Evolutionary conservation across 2,113 vertebrate species (phyloP).

Genomic region (Pterocles gutturalis): DNA sequence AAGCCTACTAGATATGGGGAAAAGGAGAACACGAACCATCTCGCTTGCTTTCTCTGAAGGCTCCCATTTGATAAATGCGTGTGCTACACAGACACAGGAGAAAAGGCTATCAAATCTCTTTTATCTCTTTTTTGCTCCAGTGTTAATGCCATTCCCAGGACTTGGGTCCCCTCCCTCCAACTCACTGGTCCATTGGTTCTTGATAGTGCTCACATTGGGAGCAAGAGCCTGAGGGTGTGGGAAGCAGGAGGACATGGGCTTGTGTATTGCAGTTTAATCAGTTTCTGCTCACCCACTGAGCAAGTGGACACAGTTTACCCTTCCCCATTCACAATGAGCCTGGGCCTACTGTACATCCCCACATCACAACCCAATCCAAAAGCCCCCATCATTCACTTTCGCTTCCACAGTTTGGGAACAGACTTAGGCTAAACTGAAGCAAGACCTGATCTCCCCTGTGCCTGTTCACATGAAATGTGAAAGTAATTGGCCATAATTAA

Average conservation of each 20-base stretch:
- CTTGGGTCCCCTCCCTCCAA: no score
- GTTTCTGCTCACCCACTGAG: not conserved
- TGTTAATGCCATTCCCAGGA: not conserved
- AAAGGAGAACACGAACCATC: not conserved
- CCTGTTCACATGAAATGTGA: not conserved
- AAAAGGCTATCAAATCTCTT: not conserved
- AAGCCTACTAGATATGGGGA: not conserved
- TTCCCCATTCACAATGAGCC: not conserved
- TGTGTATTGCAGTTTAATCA: not conserved
- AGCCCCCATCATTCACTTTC: not conserved
- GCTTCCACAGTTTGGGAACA: not conserved
- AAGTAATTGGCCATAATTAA: not conserved
- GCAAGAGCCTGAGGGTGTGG: not conserved
- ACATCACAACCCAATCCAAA: not conserved
- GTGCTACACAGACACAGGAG: no score
- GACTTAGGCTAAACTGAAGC: not conserved
- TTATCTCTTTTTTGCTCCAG: not conserved
- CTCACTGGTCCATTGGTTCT: not conserved
- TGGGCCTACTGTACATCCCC: no score
- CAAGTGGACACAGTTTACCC: not conserved
- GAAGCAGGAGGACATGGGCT: not conserved
- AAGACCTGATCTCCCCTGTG: not conserved
- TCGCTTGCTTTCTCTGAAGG: not conserved
- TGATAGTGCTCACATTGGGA: rapidly evolving
- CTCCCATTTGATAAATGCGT: not conserved